Base-by-base conservation (phyloP, 1,140 invertebrate genomes). In the Trissolcus basalis region DNA sequence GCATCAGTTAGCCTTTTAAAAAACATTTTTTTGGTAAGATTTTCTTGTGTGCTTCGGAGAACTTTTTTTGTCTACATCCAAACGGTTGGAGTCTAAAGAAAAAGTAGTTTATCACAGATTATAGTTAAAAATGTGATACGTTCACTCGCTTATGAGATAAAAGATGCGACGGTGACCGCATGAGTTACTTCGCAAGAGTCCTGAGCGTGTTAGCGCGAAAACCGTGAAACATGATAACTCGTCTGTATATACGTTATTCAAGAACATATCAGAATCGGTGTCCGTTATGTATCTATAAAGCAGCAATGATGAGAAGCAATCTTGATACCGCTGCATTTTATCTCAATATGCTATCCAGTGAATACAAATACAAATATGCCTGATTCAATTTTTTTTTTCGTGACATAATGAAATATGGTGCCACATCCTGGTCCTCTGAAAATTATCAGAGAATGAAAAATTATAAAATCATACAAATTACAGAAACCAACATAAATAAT, bases 211-310 rank as follows among this genome's bases (percentile, higher is more conserved):
- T 72, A 59, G 41, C 41, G 60, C 54, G 69, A 71, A 72, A 60
- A 56, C 45, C 72, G 50, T 63, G 64, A 75, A 75, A 68, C 33
- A 14, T 56, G 64, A 75, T 75, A 75, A 51, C 53, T 50, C 58
- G 36, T 60, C 64, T 16, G 58, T 53, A 68, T 27, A 53, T 55
- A 43, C 49, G 72, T 63, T 51, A 68, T 51, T 64, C 53, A 64
- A 58, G 45, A 33, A 49, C 49, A 16, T 33, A 11, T 11, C 13
- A 44, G 32, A 15, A 13, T n/a, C 41, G 5, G 27, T 50, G 27
- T 44, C 41, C 36, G 48, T 59, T 64, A 58, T 59, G 36, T 14
- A 64, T 11, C 33, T 32, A 55, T 64, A 33, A 56, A 64, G 36
- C 19, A 64, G 33, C 53, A 51, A 59, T 47, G 16, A 71, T 11